phyloP scores from a whole-genome alignment of 2,797 vertebrate species.

The Lepus townsendii region DNA sequence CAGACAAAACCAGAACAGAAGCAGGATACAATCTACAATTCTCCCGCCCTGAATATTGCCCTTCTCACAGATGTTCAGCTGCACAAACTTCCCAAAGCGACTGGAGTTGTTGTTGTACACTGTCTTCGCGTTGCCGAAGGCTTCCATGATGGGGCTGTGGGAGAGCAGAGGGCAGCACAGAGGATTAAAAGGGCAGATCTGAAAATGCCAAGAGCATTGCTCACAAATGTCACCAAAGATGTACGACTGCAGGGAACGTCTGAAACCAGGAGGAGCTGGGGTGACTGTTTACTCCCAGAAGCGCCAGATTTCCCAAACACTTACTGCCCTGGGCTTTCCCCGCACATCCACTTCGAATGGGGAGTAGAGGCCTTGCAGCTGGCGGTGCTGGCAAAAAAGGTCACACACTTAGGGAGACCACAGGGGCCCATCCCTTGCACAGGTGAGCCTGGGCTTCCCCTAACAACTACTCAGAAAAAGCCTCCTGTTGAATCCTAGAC shows the following conservation, averaged over 20 bases:
- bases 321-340: not conserved
- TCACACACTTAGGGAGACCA: rapidly evolving
- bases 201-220: not conserved
- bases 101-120: conserved; percentile 99
- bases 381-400: rapidly evolving
- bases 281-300: not conserved
- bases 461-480: not conserved
- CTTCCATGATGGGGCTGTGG: conserved; percentile 98
- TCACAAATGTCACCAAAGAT: not conserved
- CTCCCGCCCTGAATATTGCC: conserved; percentile 98
- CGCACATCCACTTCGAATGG: rapidly evolving
- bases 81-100: conserved; percentile 98
- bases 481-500: not conserved
- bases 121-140: conserved; percentile 97
- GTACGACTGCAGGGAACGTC: rapidly evolving
- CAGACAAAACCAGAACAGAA: not conserved
- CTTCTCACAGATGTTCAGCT: conserved; percentile 96
- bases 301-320: not conserved
- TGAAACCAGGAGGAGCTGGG: not conserved
- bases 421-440: rapidly evolving
- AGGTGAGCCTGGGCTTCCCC: rapidly evolving
- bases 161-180: not conserved
- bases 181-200: not conserved
- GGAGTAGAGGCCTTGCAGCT: not conserved
- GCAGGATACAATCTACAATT: conserved; percentile 98